Conservation (phyloP, 2,797 vertebrate species). For the Monodelphis domestica region DNA sequence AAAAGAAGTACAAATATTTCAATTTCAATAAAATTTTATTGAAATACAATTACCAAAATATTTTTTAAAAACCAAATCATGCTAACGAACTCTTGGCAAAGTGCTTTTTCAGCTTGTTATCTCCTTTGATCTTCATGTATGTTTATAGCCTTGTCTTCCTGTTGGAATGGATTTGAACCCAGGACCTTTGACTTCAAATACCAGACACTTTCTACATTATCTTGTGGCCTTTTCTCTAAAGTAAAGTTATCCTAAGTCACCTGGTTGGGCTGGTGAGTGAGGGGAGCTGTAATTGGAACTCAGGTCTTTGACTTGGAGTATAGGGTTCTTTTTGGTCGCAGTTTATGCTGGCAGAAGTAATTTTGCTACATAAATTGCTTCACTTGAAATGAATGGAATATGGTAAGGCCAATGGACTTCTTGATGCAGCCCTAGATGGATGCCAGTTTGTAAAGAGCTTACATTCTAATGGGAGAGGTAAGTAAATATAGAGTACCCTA, state of each 20-base stretch:
- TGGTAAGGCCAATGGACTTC: background rate
- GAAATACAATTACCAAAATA: background rate
- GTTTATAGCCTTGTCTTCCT: background rate
- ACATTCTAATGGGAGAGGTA: background rate
- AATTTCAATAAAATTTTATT: background rate
- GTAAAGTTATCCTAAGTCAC: background rate
- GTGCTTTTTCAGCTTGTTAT: background rate
- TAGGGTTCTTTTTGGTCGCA: background rate
- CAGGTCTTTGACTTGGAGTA: background rate
- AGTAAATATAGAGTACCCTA: background rate
- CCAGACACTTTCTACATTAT: background rate
- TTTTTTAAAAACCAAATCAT: background rate
- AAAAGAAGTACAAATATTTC: background rate
- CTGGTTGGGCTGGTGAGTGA: background rate
- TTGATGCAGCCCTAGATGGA: background rate
- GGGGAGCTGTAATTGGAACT: background rate
- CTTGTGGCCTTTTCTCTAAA: background rate
- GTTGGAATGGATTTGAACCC: background rate
- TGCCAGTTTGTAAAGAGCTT: background rate
- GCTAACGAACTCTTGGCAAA: background rate
- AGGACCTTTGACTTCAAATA: background rate
- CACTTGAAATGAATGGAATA: background rate
- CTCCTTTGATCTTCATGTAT: background rate
- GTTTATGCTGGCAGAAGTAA: background rate
- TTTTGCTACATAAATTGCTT: background rate